Evolutionary conservation across 2,888 invertebrate species (phyloP).

Genomic region (Volucella inflata): DNA sequence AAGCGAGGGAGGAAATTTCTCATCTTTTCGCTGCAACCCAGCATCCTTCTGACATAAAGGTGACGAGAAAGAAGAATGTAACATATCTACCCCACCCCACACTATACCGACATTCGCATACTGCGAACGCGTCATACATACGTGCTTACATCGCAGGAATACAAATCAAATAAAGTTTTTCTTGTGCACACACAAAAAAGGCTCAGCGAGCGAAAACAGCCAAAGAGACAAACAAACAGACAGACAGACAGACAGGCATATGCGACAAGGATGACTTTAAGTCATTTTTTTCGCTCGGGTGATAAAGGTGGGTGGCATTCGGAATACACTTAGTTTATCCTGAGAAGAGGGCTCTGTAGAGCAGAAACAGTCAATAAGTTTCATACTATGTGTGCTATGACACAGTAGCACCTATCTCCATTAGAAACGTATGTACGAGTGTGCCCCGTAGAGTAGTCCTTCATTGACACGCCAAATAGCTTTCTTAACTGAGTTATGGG

Average conservation of each 20-base stretch:
- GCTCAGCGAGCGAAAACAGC: constrained; percentile 27
- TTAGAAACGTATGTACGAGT: constrained; percentile 12
- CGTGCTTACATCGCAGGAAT: constrained; percentile 57
- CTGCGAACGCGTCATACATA: constrained; percentile 40
- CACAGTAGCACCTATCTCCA: constrained; percentile 7
- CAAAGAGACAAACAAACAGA: not conserved
- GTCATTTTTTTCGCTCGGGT: constrained; percentile 17
- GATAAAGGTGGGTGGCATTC: constrained; percentile 1
- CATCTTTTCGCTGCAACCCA: not conserved
- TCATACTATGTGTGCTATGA: constrained; percentile 31
- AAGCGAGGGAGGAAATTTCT: constrained; percentile 18
- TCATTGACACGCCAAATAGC: constrained; percentile 68
- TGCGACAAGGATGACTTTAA: constrained; percentile 39
- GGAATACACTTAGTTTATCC: not conserved
- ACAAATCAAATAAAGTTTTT: constrained; percentile 68
- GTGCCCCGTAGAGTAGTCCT: constrained; percentile 50
- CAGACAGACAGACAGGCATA: constrained; percentile 39
- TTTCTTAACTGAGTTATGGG: constrained; percentile 63
- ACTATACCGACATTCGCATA: constrained; percentile 61
- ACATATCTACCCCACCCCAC: constrained; percentile 5
- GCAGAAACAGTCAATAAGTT: constrained; percentile 26
- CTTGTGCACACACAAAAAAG: constrained; percentile 40
- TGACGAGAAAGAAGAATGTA: constrained; percentile 42
- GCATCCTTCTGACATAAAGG: constrained; percentile 41
- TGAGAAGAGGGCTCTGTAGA: not conserved